Percentiles rank a stretch among this genome's conserved stretches.
phyloP scores from a whole-genome alignment of 1,140 invertebrate species.

The Venustaconcha ellipsiformis region DNA sequence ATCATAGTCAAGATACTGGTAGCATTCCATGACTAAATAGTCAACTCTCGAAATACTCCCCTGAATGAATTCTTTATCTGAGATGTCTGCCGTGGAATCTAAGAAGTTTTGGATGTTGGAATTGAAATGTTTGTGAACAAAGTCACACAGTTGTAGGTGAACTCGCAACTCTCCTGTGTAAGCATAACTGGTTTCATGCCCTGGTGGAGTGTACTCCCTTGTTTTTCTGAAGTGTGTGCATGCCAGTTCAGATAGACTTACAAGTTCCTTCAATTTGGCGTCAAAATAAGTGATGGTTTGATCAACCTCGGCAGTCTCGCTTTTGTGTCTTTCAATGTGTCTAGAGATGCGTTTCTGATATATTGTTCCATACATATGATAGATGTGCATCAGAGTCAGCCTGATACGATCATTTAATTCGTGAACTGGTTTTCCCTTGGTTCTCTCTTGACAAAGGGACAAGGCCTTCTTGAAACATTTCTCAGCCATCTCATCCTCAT shows the following conservation, averaged over 20 bases:
- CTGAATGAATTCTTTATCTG: conserved; percentile 19
- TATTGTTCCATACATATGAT: conserved; percentile 40
- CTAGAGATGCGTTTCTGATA: conserved; percentile 14
- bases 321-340: conserved; percentile 14
- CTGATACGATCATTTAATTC: conserved; percentile 8
- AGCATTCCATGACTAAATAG: conserved; percentile 33
- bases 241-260: conserved; percentile 16
- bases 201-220: conserved; percentile 25
- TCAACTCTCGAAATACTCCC: conserved; percentile 18
- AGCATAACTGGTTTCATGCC: conserved; percentile 19
- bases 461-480: conserved; percentile 32
- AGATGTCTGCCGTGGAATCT: conserved; percentile 5
- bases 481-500: conserved; percentile 32
- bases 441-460: conserved; percentile 10
- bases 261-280: conserved; percentile 8
- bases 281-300: conserved; percentile 6
- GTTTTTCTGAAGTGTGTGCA: conserved; percentile 32
- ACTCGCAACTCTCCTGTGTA: conserved; percentile 31
- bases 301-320: conserved; percentile 5
- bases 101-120: conserved; percentile 2
- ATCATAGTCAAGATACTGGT: conserved; percentile 10
- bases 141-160: conserved; percentile 32
- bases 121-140: conserved; percentile 19
- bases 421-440: neutral
- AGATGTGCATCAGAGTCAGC: conserved; percentile 29